These are phyloP conservation scores for Orthosia cruda DNA, from an alignment of 2,888 invertebrate species.

Conservation along the genomic window DNA sequence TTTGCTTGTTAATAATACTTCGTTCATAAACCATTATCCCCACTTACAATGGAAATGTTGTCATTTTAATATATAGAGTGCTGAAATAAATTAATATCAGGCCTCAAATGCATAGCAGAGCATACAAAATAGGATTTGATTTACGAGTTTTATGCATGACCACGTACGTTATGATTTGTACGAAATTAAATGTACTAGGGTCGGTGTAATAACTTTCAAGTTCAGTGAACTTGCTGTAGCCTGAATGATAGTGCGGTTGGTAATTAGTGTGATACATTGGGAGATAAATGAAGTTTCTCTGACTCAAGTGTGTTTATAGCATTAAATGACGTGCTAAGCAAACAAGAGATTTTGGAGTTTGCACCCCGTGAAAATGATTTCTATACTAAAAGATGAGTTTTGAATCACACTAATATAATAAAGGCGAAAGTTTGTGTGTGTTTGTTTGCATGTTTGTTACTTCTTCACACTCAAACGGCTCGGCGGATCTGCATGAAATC, in stretches of 20 bases:
- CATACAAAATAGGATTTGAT: slow-evolving; percentile 41
- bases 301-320: too few species aligned
- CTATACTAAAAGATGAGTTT: too few species aligned
- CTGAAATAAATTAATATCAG: slow-evolving; percentile 41
- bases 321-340: too few species aligned
- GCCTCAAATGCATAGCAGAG: slow-evolving; percentile 28
- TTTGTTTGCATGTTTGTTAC: too few species aligned
- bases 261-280: background rate
- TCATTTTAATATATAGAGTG: slow-evolving; percentile 6
- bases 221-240: slow-evolving; percentile 28
- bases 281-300: background rate
- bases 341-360: too few species aligned
- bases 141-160: slow-evolving; percentile 45
- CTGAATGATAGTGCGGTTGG: slow-evolving; percentile 3
- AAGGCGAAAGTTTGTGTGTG: too few species aligned
- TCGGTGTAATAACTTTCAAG: slow-evolving; percentile 31
- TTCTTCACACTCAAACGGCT: too few species aligned
- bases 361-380: too few species aligned
- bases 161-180: slow-evolving; percentile 39
- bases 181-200: slow-evolving; percentile 30
- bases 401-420: too few species aligned
- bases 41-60: slow-evolving; percentile 9
- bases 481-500: too few species aligned
- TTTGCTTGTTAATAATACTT: background rate
- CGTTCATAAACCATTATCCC: background rate